phyloP scores from a whole-genome alignment of 2,113 vertebrate species.

The Spea bombifrons region DNA sequence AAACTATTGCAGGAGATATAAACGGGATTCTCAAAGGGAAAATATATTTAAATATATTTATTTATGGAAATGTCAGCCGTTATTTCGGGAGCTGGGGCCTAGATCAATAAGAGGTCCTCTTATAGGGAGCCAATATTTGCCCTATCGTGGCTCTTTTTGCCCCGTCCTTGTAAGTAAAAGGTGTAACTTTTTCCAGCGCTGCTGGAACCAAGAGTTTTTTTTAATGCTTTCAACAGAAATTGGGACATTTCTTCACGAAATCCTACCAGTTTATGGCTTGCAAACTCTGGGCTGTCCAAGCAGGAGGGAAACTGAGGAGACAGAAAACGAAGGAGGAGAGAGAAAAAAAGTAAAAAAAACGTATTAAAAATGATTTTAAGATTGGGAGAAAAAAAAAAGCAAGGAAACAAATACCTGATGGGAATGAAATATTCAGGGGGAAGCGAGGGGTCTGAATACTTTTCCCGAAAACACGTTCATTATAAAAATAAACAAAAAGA shows the following conservation, averaged over 20 bases:
- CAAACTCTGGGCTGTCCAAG: constrained; percentile 25
- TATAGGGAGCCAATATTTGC: too few species aligned
- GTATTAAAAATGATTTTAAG: not conserved
- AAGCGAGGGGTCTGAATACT: constrained; percentile 4
- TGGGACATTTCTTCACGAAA: not conserved
- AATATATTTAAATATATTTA: too few species aligned
- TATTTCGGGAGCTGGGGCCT: too few species aligned
- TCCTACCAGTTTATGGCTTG: constrained; percentile 6
- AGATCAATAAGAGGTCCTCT: too few species aligned
- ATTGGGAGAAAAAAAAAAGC: not conserved
- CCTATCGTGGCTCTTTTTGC: too few species aligned
- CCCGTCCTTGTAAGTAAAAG: not conserved
- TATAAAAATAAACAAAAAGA: constrained; percentile 26
- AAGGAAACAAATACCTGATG: not conserved
- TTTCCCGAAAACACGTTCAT: constrained; percentile 36
- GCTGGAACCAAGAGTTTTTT: not conserved
- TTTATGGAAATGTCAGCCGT: too few species aligned
- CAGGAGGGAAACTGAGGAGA: constrained; percentile 34
- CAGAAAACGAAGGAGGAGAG: constrained; percentile 12
- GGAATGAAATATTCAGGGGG: not conserved
- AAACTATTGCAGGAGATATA: too few species aligned
- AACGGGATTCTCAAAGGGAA: too few species aligned
- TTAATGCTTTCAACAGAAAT: not conserved
- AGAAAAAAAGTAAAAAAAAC: constrained; percentile 16
- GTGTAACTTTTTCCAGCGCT: not conserved